Percentiles rank a stretch among this genome's conserved stretches.
Conservation (phyloP, 2,888 invertebrate species). For the Meghimatium bilineatum region DNA sequence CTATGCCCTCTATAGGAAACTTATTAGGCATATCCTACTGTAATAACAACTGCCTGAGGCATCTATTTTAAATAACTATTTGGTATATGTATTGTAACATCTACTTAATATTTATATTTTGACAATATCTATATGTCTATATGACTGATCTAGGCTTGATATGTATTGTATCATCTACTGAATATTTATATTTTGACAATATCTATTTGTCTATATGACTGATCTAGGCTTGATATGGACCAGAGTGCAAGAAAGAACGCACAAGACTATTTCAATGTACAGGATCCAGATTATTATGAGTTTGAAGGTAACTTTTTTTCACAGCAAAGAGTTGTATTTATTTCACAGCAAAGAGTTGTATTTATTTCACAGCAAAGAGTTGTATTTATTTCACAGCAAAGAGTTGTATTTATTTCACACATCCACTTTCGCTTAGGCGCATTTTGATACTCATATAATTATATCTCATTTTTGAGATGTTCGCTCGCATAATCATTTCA, state of each 20-base stretch:
- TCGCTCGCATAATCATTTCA: too few relatives aligned
- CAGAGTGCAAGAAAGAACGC: slow-evolving; percentile 73
- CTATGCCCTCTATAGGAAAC: too few relatives aligned
- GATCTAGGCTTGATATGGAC: slow-evolving; percentile 71
- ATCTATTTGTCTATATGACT: background rate
- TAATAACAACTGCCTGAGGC: too few relatives aligned
- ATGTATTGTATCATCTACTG: background rate
- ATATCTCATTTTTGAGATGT: too few relatives aligned
- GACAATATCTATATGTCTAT: too few relatives aligned
- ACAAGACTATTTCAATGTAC: slow-evolving; percentile 72
- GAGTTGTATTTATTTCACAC: background rate
- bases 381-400: background rate
- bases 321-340: background rate
- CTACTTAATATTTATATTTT: too few relatives aligned
- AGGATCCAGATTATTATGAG: slow-evolving; percentile 74
- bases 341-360: background rate
- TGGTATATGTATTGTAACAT: too few relatives aligned
- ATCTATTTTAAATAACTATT: too few relatives aligned
- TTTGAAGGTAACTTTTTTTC: slow-evolving; percentile 66
- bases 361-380: background rate
- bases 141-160: background rate
- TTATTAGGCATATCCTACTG: too few relatives aligned
- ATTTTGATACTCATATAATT: too few relatives aligned
- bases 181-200: too few relatives aligned
- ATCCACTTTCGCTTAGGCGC: too few relatives aligned